Base-by-base conservation (phyloP, 2,888 invertebrate species). In the Minunthozetes semirufus region DNA sequence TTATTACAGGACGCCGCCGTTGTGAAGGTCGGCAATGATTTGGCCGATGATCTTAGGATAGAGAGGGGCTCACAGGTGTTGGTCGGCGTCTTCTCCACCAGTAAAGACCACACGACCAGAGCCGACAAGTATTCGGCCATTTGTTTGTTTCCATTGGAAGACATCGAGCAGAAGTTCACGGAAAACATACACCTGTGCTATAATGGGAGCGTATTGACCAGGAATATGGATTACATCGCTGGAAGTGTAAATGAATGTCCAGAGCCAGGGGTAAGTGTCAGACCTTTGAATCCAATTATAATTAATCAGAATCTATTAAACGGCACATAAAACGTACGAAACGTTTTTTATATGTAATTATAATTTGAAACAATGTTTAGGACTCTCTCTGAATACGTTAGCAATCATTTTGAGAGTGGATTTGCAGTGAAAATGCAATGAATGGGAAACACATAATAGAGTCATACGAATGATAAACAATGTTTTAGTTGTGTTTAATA, bases 141-240 rank as follows among this genome's bases (percentile, higher is more conserved):
- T 80, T 98, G 98, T 85, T 88, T 95, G 63, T 98, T 91, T 84
- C 92, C 94, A 76, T 85, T 98, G 78, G 88, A 90, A 80, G 91
- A 93, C 79, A 92, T 97, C 80, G 93, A 94, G 83, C 89, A 89
- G 79, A 91, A 92, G 82, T 98, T 98, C 83, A 93, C 92, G 81
- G 92, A 94, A 83, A 98, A 97, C 85, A 94, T 97, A 80, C 94
- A 95, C 83, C 91, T 93, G 89, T 98, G 98, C 84, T 96, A 96
- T 83, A 93, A 94, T 83, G 96, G 96, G 38, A 92, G 91, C 80
- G 92, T 92, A 79, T 93, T 92, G 82, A 92, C 94, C 81, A 88
- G 96, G 70, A 94, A 91, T 81, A 90, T 92, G 89, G 93, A 90
- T 29, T 93, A 93, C 83, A 90, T 93, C 82, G 95, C 93, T 78